Base-by-base conservation (phyloP, 2,113 vertebrate genomes). In the Camelus dromedarius region DNA sequence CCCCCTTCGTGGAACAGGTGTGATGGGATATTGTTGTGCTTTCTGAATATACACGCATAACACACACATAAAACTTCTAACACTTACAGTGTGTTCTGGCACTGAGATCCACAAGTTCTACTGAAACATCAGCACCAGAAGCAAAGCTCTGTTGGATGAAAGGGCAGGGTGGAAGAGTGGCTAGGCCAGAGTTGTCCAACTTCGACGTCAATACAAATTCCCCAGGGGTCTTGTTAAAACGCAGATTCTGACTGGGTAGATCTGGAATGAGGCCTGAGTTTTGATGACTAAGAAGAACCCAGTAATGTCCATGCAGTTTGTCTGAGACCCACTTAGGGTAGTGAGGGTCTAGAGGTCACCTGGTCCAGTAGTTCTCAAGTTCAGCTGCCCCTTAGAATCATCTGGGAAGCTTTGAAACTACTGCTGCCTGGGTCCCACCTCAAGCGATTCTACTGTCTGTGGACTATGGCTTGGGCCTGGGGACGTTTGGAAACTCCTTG, bases 91-190 rank as follows among this genome's bases (percentile, higher is more conserved):
- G 46, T 89, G 38, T 16, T 16, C 82, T 77, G 67, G 48, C 0
- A 0, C 75, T 60, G 46, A 95, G 24, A 96, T 92, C 14, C 80
- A 77, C 89, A 95, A 73, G 26, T 35, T 76, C 42, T 16, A 82
- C 2, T 89, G 19, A 86, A 95, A 87, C 69, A 56, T 15, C 80
- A n/a, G 19, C 35, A 10, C 4, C 48, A 26, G 64, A 91, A 86
- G 35, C 54, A 77, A 91, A 93, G 52, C 35, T 70, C 16, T n/a
- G 16, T 50, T 0, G 2, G 35, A 48, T 54, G 46, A 54, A 87
- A 87, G 56, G 58, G 35, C 22, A 69, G 35, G 20, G 13, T 58
- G 3, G 20, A 50, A 85, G 30, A 16, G 18, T 30, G 58, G 62
- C 60, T 81, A 75, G n/a, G 28, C 24, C 67, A 82, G 38, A 60